Evolutionary conservation across 2,797 vertebrate genomes (phyloP).

Genomic region (Chloroceryle amazona): DNA sequence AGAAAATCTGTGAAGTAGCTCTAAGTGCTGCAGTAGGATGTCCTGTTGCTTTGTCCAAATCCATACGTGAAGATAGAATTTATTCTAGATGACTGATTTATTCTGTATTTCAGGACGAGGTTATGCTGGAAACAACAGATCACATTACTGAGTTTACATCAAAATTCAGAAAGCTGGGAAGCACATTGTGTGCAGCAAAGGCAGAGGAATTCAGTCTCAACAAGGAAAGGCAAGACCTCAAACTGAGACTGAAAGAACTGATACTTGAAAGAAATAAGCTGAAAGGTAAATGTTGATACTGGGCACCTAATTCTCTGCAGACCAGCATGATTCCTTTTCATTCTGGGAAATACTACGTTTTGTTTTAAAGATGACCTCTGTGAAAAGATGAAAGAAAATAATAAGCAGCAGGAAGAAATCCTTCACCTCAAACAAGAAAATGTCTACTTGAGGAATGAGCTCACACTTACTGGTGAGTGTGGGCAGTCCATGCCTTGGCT

Average conservation of each 20-base stretch:
- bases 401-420: conserved; percentile 88
- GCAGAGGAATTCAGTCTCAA: conserved; percentile 74
- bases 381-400: conserved; percentile 87
- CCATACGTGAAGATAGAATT: neutral
- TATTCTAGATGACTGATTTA: too few relatives aligned
- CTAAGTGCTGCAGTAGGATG: neutral
- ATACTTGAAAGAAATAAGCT: conserved; percentile 79
- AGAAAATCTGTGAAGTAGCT: neutral
- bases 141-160: conserved; percentile 83
- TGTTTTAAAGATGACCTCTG: conserved; percentile 80
- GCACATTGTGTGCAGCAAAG: conserved; percentile 73
- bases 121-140: conserved; percentile 85
- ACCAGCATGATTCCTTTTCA: neutral
- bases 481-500: neutral
- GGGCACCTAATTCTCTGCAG: neutral
- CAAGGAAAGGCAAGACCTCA: conserved; percentile 84
- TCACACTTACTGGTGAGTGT: conserved; percentile 82
- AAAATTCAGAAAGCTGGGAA: conserved; percentile 82
- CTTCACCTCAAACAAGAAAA: conserved; percentile 89
- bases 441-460: conserved; percentile 82
- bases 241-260: conserved; percentile 77
- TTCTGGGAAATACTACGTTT: neutral
- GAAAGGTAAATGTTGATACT: conserved; percentile 82
- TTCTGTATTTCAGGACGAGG: conserved; percentile 83
- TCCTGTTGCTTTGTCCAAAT: neutral